These are phyloP conservation scores for Xiphophorus hellerii DNA, from an alignment of 2,113 vertebrate species.

Conservation along the genomic window DNA sequence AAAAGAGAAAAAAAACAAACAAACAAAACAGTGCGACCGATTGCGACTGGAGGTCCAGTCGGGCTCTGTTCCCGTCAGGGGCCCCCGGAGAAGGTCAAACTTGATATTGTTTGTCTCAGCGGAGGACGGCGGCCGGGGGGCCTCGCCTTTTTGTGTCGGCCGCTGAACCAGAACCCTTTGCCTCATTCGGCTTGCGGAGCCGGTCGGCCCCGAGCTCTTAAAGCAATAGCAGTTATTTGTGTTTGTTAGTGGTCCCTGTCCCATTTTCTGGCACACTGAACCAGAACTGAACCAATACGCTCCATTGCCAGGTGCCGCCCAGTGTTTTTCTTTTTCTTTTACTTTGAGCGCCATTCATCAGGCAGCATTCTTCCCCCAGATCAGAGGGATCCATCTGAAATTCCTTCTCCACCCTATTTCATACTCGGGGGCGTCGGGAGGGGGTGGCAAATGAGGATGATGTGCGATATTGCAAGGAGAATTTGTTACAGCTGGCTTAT, in stretches of 20 bases:
- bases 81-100: constrained; percentile 4
- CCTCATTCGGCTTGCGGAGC: constrained; percentile 62
- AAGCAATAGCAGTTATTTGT: constrained; percentile 67
- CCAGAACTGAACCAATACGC: constrained; percentile 71
- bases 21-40: too few relatives aligned
- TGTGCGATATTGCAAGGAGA: constrained; percentile 52
- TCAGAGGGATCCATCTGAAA: constrained; percentile 43
- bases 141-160: constrained; percentile 36
- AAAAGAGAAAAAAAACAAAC: not conserved
- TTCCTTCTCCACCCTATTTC: constrained; percentile 47
- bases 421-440: constrained; percentile 21
- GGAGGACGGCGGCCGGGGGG: constrained; percentile 31
- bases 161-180: constrained; percentile 58
- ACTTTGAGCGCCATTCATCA: constrained; percentile 48
- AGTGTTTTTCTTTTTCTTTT: constrained; percentile 61
- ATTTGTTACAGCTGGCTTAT: constrained; percentile 59
- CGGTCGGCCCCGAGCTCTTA: constrained; percentile 57
- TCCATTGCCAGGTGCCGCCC: constrained; percentile 55
- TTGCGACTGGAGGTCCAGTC: too few relatives aligned
- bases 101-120: constrained; percentile 29
- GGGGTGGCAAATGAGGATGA: constrained; percentile 55
- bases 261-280: constrained; percentile 77
- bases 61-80: constrained; percentile 14
- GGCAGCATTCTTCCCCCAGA: constrained; percentile 43
- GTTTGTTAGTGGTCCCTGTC: constrained; percentile 70